Conservation (phyloP, 1,140 invertebrate genomes). For the Druon quercuslanigerum region DNA sequence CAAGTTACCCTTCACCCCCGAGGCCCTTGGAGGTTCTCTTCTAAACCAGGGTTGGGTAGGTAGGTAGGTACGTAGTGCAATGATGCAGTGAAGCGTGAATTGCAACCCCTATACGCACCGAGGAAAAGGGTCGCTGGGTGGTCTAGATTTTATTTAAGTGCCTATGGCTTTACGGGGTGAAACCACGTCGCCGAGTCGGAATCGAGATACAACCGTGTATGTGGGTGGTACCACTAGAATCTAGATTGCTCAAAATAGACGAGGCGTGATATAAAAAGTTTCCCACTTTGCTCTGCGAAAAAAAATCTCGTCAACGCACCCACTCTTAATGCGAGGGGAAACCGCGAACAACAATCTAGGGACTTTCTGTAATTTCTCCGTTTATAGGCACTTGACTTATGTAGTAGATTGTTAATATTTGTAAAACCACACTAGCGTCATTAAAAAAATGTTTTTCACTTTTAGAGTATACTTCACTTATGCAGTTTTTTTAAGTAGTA, state of each 20-base stretch:
- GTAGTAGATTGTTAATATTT: conserved; percentile 13
- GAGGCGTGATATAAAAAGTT: conserved; percentile 15
- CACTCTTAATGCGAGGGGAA: not conserved
- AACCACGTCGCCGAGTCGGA: conserved; percentile 6
- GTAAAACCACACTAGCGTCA: not conserved
- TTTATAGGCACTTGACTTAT: conserved; percentile 12
- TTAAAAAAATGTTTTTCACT: not conserved
- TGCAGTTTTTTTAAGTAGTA: not conserved
- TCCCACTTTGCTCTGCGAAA: not conserved
- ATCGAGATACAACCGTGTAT: conserved; percentile 35
- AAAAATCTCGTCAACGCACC: not conserved
- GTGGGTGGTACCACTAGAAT: conserved; percentile 8
- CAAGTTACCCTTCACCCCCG: conserved; percentile 46
- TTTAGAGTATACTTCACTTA: not conserved
- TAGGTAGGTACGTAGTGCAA: conserved; percentile 44
- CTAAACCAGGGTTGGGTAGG: conserved; percentile 29
- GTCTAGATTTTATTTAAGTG: conserved; percentile 68
- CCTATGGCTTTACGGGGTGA: conserved; percentile 50
- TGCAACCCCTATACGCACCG: conserved; percentile 53
- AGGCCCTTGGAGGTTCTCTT: conserved; percentile 38
- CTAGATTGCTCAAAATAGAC: not conserved
- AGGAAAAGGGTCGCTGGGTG: conserved; percentile 68
- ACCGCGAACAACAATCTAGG: conserved; percentile 1
- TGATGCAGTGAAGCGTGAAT: conserved; percentile 51
- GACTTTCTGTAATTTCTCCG: conserved; percentile 16